Percentiles rank a stretch among this genome's conserved stretches.
phyloP scores from a whole-genome alignment of 2,113 vertebrate genomes.

The Eupsittula cactorum region DNA sequence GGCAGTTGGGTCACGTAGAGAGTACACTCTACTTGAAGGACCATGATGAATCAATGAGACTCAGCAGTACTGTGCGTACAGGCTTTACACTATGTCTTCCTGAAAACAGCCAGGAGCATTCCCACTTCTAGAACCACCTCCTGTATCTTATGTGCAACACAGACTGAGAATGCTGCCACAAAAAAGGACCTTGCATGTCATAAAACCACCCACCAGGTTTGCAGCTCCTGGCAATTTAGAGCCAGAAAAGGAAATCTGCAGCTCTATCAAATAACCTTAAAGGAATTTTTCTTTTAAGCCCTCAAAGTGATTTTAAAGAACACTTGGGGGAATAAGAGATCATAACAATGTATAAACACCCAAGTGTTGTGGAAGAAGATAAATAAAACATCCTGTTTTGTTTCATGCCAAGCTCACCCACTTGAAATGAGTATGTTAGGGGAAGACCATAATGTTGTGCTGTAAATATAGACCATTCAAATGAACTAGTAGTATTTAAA shows the following conservation, averaged over 20 bases:
- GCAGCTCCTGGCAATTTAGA: not conserved
- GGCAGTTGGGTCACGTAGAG: not conserved
- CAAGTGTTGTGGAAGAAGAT: not conserved
- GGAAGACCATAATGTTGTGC: not conserved
- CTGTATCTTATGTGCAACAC: not conserved
- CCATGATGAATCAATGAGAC: not conserved
- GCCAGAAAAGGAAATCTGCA: not conserved
- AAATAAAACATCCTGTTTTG: not conserved
- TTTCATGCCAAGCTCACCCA: not conserved
- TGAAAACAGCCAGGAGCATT: not conserved
- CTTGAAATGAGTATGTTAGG: not conserved
- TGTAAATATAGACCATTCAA: constrained; percentile 60
- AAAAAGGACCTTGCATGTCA: not conserved
- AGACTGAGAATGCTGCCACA: not conserved
- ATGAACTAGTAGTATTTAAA: constrained; percentile 24
- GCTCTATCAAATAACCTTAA: not conserved
- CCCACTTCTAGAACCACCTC: not conserved
- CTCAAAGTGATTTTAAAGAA: not conserved
- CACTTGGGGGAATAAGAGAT: not conserved
- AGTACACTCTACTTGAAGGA: not conserved
- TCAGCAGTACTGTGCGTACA: not conserved
- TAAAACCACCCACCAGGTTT: not conserved
- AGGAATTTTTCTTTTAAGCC: not conserved
- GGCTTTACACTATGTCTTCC: not conserved
- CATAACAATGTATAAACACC: not conserved